Percentiles rank a stretch among this genome's conserved stretches.
Conservation (phyloP, 2,113 vertebrate species). For the Crotophaga sulcirostris region DNA sequence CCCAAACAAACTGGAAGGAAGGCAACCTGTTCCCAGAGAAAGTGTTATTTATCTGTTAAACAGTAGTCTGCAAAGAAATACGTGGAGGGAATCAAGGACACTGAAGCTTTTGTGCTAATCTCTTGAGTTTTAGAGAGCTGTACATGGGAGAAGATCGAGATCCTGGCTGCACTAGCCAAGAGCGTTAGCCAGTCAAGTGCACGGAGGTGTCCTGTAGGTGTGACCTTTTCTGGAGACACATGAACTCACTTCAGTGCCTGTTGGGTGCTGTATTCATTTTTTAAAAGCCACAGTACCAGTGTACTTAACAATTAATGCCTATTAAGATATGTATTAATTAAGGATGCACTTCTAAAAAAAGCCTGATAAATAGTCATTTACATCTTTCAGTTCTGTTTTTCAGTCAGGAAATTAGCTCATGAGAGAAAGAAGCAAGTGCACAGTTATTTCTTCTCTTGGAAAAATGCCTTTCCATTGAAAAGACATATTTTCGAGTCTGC, state of each 20-base stretch:
- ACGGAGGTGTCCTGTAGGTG: background rate
- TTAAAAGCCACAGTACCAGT: background rate
- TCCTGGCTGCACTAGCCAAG: background rate
- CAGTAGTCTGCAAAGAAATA: background rate
- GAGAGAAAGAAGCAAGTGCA: background rate
- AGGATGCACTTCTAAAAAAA: background rate
- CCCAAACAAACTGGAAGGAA: background rate
- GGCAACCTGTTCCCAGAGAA: background rate
- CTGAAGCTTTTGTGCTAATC: background rate
- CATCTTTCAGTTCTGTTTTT: background rate
- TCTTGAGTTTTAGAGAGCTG: background rate
- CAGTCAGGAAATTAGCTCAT: background rate
- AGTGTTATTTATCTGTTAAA: background rate
- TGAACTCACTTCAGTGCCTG: background rate
- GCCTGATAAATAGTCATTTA: background rate
- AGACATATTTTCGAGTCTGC: background rate
- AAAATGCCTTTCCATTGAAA: background rate
- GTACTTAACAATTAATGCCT: background rate
- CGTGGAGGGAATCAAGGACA: background rate
- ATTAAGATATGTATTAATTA: background rate
- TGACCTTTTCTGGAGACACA: background rate
- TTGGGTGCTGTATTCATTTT: background rate
- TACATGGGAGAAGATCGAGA: rapidly evolving
- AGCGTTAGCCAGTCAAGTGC: background rate
- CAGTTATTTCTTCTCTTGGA: background rate